Evolutionary conservation across 1,140 invertebrate genomes (phyloP), one percentile per base, ranked within the genome.

Genomic region (Bilobella aurantiaca): DNA sequence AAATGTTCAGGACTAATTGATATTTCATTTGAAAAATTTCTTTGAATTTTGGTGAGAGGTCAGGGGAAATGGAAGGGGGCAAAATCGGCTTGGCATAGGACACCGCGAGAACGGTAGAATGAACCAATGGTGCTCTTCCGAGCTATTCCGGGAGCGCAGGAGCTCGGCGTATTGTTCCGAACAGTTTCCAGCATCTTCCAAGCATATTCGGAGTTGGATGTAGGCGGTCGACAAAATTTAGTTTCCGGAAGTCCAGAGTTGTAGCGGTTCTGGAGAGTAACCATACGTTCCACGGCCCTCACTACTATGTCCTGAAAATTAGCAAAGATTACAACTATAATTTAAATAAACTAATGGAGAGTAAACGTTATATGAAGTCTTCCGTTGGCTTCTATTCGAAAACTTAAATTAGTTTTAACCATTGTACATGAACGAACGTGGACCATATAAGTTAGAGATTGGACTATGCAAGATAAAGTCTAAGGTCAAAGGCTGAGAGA

Each of bases 21-120:
- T 8, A 18, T 8, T 42, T 42, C 8, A 42, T 62, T 16, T 18
- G 42, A 3, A 49, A 49, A 28, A 47, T 27, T 21, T 32, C 21
- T 14, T 57, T 56, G 8, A 46, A 56, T 57, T 64, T 14, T 5
- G 31, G 2, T 2, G 23, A 8, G 16, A 34, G 12, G 31, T 58
- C 59, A 64, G 1, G 68, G 68, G 34, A 70, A 70, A 23, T 70
- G 69, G 46, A 60, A 70, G 3, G 69, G 69, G n/a, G 69, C 65
- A 65, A 57, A 67, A 42, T 70, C 65, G 21, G 29, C 25, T 57
- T 56, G 3, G 30, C 62, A 64, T 14, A 70, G 18, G 21, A 47
- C 63, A 3, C 65, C 69, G 25, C 56, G 56, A 30, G 58, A 46
- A 23, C 69, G 31, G 46, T 64, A 70, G 47, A 70, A 70, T 2